These are phyloP conservation scores for Diarsia rubi DNA, from an alignment of 2,888 invertebrate species.

Conservation along the genomic window DNA sequence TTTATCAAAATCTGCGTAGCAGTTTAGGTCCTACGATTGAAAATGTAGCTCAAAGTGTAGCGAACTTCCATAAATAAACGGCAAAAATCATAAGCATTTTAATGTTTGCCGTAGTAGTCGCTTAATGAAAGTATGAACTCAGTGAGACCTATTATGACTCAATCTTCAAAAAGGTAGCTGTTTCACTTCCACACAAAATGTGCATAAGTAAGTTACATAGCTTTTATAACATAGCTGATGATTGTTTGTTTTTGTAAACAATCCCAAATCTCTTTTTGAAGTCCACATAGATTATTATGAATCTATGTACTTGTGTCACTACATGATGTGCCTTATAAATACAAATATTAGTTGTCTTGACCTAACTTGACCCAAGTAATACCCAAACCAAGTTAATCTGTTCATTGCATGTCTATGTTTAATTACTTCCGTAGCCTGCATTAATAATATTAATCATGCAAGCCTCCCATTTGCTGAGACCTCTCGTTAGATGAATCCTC, in stretches of 20 bases:
- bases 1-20: not conserved
- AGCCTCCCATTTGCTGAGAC: constrained; percentile 35
- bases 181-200: not conserved
- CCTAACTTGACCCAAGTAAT: constrained; percentile 1
- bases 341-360: not conserved
- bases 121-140: not conserved
- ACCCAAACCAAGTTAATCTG: constrained; percentile 52
- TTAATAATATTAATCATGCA: constrained; percentile 54
- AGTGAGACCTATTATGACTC: not conserved
- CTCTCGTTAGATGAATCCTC: constrained; percentile 9
- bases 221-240: too few relatives aligned
- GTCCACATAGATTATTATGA: too few relatives aligned
- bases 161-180: not conserved
- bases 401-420: constrained; percentile 54
- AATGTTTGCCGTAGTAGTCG: not conserved
- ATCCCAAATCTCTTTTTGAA: too few relatives aligned
- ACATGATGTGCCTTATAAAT: not conserved
- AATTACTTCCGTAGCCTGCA: constrained; percentile 43
- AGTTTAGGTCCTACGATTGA: not conserved
- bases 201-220: not conserved
- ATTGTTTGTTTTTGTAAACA: too few relatives aligned
- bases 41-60: not conserved
- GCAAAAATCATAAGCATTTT: not conserved
- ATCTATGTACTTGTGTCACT: too few relatives aligned
- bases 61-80: not conserved